Conservation (phyloP, 2,113 vertebrate genomes). For the Cromileptes altivelis region DNA sequence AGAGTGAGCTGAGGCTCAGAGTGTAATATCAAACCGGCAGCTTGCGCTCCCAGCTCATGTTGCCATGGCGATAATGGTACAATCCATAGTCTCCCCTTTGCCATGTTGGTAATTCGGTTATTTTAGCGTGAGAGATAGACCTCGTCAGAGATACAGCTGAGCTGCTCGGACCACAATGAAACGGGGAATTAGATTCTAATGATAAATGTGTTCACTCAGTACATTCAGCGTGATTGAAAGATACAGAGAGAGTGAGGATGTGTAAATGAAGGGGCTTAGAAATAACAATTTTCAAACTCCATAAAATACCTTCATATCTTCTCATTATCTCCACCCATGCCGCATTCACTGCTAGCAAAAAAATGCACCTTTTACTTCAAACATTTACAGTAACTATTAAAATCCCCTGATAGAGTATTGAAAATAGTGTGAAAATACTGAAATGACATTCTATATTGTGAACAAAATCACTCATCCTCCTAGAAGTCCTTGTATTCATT, state of each 20-base stretch:
- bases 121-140: slow-evolving; percentile 63
- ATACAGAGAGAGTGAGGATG: slow-evolving; percentile 43
- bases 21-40: slow-evolving; percentile 71
- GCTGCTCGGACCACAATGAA: slow-evolving; percentile 63
- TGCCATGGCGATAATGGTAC: slow-evolving; percentile 80
- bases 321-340: slow-evolving; percentile 2
- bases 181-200: slow-evolving; percentile 62
- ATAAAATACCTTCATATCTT: slow-evolving; percentile 45
- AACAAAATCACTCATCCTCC: background rate
- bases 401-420: background rate
- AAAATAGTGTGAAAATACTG: background rate
- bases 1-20: slow-evolving; percentile 52
- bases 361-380: background rate
- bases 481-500: background rate
- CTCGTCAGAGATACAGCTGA: slow-evolving; percentile 44
- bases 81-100: slow-evolving; percentile 64
- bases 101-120: slow-evolving; percentile 75
- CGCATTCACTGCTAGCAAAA: background rate
- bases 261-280: slow-evolving; percentile 41
- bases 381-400: background rate
- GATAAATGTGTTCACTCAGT: slow-evolving; percentile 57
- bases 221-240: slow-evolving; percentile 64
- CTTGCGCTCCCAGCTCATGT: slow-evolving; percentile 65
- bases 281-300: slow-evolving; percentile 42
- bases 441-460: background rate